Percentiles rank a stretch among this genome's conserved stretches.
Conservation (phyloP, 2,113 vertebrate genomes). For the Xyliphius kryptos region DNA sequence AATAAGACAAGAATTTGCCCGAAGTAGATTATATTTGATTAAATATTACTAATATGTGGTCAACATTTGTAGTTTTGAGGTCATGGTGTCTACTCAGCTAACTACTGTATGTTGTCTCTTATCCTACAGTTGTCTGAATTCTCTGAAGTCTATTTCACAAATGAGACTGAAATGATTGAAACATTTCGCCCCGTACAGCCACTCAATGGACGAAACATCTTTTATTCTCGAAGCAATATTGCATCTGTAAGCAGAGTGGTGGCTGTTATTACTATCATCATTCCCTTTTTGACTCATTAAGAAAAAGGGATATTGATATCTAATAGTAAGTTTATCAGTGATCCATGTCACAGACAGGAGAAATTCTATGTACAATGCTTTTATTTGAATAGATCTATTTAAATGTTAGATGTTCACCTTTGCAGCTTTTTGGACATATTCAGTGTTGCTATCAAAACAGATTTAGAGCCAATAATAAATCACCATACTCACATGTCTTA, state of each 20-base stretch:
- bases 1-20: too few species aligned
- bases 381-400: too few species aligned
- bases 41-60: too few species aligned
- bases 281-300: constrained; percentile 9
- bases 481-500: too few species aligned
- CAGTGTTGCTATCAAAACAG: too few species aligned
- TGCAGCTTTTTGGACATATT: too few species aligned
- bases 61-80: background rate
- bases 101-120: constrained; percentile 3
- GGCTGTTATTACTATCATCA: constrained; percentile 39
- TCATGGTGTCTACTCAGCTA: background rate
- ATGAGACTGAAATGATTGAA: constrained; percentile 44
- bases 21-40: too few species aligned
- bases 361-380: too few species aligned
- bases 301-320: too few species aligned
- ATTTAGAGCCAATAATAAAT: too few species aligned
- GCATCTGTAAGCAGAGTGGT: constrained; percentile 22
- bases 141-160: constrained; percentile 42
- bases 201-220: constrained; percentile 45
- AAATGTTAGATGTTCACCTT: too few species aligned
- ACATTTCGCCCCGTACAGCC: constrained; percentile 53
- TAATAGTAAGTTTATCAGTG: background rate
- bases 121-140: constrained; percentile 49
- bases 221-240: constrained; percentile 44
- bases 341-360: too few species aligned